A percentile compares a stretch with the other conserved stretches of the same genome.
These are phyloP conservation scores for Arion vulgaris DNA, from an alignment of 1,140 invertebrate species.

Conservation along the genomic window DNA sequence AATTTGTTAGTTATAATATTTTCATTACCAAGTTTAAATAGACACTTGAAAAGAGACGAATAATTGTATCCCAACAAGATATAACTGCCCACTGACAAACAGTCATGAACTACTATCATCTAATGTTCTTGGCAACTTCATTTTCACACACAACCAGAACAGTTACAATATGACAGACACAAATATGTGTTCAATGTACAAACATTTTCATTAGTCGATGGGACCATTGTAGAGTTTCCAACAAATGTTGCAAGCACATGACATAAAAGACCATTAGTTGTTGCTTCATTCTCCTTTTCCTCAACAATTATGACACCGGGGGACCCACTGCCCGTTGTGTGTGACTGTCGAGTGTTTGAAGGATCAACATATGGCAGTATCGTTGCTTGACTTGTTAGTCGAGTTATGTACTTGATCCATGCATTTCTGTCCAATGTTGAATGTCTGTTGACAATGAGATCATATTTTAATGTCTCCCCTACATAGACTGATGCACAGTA, in stretches of 20 bases:
- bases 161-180: too few relatives aligned
- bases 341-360: not conserved
- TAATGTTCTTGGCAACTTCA: too few relatives aligned
- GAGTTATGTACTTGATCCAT: not conserved
- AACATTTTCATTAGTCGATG: not conserved
- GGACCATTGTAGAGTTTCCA: not conserved
- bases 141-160: too few relatives aligned
- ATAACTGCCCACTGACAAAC: too few relatives aligned
- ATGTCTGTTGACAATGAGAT: slow-evolving; percentile 8
- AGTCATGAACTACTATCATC: too few relatives aligned
- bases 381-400: not conserved
- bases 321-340: not conserved
- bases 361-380: not conserved
- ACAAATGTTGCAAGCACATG: slow-evolving; percentile 16
- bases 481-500: slow-evolving; percentile 9
- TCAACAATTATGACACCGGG: not conserved
- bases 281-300: not conserved
- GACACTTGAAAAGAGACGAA: too few relatives aligned
- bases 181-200: too few relatives aligned
- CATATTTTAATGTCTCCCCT: slow-evolving; percentile 21
- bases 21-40: too few relatives aligned
- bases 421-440: not conserved
- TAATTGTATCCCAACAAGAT: too few relatives aligned
- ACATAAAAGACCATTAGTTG: not conserved
- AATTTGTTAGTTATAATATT: too few relatives aligned